A percentile compares a stretch with the other conserved stretches of the same genome.
These are phyloP conservation scores for Numida meleagris DNA, from an alignment of 2,113 vertebrate genomes.

Conservation along the genomic window DNA sequence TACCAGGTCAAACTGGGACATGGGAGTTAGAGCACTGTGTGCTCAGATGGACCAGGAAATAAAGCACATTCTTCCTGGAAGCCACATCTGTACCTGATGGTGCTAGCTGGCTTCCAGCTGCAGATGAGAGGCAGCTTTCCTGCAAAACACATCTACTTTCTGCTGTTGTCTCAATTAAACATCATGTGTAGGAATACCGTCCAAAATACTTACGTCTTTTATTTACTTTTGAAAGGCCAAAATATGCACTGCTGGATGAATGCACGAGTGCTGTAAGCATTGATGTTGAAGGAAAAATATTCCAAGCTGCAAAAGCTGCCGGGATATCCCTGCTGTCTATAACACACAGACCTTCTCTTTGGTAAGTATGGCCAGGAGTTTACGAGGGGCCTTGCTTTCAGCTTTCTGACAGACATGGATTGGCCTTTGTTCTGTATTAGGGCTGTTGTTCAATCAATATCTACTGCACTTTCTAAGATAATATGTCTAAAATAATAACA, in stretches of 20 bases:
- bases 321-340: constrained; percentile 97
- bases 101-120: not conserved
- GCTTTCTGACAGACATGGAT: not conserved
- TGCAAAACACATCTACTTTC: constrained; percentile 5
- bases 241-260: constrained; percentile 95
- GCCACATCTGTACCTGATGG: not conserved
- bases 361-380: constrained; percentile 79
- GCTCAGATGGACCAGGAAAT: not conserved
- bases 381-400: not conserved
- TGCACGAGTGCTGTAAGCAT: constrained; percentile 99
- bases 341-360: constrained; percentile 97
- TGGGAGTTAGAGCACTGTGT: not conserved
- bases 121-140: not conserved
- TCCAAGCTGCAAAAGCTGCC: constrained; percentile 92
- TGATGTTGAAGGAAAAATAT: constrained; percentile 98
- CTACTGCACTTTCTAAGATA: not conserved
- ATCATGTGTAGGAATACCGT: not conserved
- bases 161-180: constrained; percentile 1
- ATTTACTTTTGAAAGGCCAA: constrained; percentile 83
- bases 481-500: not conserved
- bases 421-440: not conserved
- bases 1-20: not conserved
- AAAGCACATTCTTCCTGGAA: not conserved
- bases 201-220: constrained; percentile 33
- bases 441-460: not conserved